phyloP scores from a whole-genome alignment of 1,140 invertebrate genomes.

The Phocides pigmalion region DNA sequence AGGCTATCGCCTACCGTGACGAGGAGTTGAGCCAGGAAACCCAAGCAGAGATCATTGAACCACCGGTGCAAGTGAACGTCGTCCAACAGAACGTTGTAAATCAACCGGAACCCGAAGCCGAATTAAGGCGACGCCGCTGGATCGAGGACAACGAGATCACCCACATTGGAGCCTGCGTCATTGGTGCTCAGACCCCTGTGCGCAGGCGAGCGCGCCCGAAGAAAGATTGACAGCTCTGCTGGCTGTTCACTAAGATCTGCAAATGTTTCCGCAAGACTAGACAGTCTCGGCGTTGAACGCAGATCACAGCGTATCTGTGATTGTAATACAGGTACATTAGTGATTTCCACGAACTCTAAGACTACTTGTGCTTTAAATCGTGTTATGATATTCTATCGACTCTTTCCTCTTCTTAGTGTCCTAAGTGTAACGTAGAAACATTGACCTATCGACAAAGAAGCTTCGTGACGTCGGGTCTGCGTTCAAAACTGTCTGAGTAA shows the following conservation, averaged over 20 bases:
- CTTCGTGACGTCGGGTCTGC: too few species aligned
- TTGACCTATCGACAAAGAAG: too few species aligned
- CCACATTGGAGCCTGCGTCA: constrained; percentile 11
- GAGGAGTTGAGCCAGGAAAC: background rate
- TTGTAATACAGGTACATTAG: background rate
- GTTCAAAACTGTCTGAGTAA: too few species aligned
- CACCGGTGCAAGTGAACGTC: background rate
- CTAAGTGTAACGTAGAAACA: background rate
- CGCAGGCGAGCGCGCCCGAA: background rate
- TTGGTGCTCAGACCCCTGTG: background rate
- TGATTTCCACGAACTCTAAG: background rate
- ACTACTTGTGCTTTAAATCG: background rate
- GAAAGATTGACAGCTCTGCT: background rate
- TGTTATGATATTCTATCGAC: background rate
- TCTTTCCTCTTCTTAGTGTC: background rate
- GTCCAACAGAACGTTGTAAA: background rate
- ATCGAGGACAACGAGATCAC: background rate
- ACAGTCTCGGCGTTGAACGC: background rate
- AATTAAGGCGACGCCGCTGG: background rate
- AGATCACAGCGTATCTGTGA: background rate
- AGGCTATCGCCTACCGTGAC: background rate
- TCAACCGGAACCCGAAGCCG: background rate
- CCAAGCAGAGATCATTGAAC: background rate
- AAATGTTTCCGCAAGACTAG: background rate
- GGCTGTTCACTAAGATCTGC: background rate